phyloP scores from a whole-genome alignment of 2,888 invertebrate genomes.

The Spilarctia lutea region DNA sequence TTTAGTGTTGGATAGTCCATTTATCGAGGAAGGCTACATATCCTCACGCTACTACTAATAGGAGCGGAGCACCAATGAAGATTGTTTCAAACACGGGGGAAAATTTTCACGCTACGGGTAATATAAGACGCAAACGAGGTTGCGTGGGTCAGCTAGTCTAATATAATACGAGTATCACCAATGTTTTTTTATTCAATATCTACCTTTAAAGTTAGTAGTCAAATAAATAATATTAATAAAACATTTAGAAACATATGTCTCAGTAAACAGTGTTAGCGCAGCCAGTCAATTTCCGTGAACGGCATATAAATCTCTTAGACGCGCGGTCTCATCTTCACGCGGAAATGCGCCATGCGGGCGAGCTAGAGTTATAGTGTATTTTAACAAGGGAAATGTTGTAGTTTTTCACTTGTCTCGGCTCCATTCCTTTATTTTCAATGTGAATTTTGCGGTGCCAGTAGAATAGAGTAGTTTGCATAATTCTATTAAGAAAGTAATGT shows the following conservation, averaged over 20 bases:
- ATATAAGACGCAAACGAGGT: too few relatives aligned
- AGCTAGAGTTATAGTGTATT: constrained; percentile 77
- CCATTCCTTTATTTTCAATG: constrained; percentile 51
- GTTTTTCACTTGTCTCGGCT: constrained; percentile 72
- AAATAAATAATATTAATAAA: background rate
- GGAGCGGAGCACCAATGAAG: too few relatives aligned
- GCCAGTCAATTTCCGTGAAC: constrained; percentile 79
- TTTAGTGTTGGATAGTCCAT: too few relatives aligned
- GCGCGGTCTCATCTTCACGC: constrained; percentile 68
- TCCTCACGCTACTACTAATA: too few relatives aligned
- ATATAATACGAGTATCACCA: too few relatives aligned
- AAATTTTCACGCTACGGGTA: too few relatives aligned
- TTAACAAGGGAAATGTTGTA: constrained; percentile 80
- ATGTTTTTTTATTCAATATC: background rate
- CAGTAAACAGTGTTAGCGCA: constrained; percentile 34
- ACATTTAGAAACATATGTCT: constrained; percentile 21
- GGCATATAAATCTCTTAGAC: constrained; percentile 77
- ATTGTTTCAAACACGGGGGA: too few relatives aligned
- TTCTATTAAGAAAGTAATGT: background rate
- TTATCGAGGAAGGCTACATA: too few relatives aligned
- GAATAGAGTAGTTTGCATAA: constrained; percentile 29
- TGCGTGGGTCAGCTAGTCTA: too few relatives aligned
- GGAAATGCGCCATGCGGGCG: constrained; percentile 75
- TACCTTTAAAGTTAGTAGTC: background rate
- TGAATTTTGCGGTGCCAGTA: constrained; percentile 40